These are phyloP conservation scores for Diplodus puntazzo DNA, from an alignment of 2,797 vertebrate genomes.

Conservation along the genomic window DNA sequence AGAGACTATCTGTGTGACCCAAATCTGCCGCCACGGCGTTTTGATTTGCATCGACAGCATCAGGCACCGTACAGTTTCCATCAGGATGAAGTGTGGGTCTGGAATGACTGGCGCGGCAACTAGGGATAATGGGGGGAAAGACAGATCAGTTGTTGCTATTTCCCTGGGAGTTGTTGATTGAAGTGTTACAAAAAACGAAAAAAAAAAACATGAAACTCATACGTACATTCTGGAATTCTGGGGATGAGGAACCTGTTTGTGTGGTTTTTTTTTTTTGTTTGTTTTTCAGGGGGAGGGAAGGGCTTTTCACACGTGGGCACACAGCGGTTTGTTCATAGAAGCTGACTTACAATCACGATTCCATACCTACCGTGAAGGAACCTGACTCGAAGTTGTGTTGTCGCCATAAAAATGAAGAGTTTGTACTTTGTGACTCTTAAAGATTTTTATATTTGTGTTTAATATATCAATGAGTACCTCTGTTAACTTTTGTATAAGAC, in stretches of 20 bases:
- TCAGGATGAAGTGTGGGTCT: slow-evolving; percentile 23
- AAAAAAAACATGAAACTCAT: slow-evolving; percentile 27
- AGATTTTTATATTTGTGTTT: slow-evolving; percentile 91
- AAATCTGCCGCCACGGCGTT: slow-evolving; percentile 29
- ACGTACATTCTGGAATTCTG: slow-evolving; percentile 17
- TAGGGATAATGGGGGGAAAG: slow-evolving; percentile 11
- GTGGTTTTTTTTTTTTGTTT: slow-evolving; percentile 19
- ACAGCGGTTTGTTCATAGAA: slow-evolving; percentile 57
- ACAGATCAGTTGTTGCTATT: slow-evolving; percentile 5
- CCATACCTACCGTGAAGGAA: slow-evolving; percentile 76
- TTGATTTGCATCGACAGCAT: slow-evolving; percentile 37
- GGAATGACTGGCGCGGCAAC: slow-evolving; percentile 7
- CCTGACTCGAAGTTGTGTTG: slow-evolving; percentile 81
- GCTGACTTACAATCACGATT: slow-evolving; percentile 71
- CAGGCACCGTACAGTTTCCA: slow-evolving; percentile 30
- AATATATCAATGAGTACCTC: slow-evolving; percentile 91
- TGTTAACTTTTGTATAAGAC: slow-evolving; percentile 89
- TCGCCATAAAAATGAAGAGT: slow-evolving; percentile 87
- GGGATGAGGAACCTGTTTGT: slow-evolving; percentile 18
- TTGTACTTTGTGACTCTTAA: slow-evolving; percentile 89
- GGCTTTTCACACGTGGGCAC: slow-evolving; percentile 49
- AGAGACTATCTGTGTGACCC: slow-evolving; percentile 46
- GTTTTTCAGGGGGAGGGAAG: not conserved
- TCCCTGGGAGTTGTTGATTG: slow-evolving; percentile 9
- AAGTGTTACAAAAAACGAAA: slow-evolving; percentile 17